phyloP scores from a whole-genome alignment of 2,797 vertebrate genomes.

The Percopsis omiscomaycus region DNA sequence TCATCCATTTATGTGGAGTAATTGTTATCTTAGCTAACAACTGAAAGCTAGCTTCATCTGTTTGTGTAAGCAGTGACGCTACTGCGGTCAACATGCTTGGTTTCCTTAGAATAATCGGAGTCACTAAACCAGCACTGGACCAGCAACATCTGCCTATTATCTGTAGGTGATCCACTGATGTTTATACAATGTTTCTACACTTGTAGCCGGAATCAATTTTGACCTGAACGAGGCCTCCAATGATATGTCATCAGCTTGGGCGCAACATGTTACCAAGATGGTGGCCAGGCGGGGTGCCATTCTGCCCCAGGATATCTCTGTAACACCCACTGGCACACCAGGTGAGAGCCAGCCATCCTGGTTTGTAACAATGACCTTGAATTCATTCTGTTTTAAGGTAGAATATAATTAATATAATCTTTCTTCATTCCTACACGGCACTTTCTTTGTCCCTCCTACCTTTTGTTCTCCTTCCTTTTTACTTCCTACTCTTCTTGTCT shows the following conservation, averaged over 20 bases:
- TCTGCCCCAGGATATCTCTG: constrained; percentile 94
- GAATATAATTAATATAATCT: too few species aligned
- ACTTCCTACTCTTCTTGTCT: neutral
- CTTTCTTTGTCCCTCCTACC: neutral
- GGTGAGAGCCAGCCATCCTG: constrained; percentile 73
- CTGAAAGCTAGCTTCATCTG: constrained; percentile 16
- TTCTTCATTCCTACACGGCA: neutral
- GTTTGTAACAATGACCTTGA: neutral
- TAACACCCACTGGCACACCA: constrained; percentile 91
- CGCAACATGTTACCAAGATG: constrained; percentile 97
- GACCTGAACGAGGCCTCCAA: constrained; percentile 93
- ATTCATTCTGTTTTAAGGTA: neutral
- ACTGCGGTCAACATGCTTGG: constrained; percentile 31
- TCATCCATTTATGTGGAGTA: constrained; percentile 4
- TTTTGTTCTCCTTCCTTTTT: neutral
- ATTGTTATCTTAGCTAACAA: constrained; percentile 34
- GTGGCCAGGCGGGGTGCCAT: constrained; percentile 96
- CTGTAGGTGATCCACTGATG: constrained; percentile 8
- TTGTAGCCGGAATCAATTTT: constrained; percentile 90
- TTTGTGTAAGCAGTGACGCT: constrained; percentile 29
- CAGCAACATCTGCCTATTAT: constrained; percentile 3
- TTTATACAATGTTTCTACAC: constrained; percentile 15
- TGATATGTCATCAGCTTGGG: constrained; percentile 95
- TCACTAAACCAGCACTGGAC: constrained; percentile 2
- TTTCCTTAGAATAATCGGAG: constrained; percentile 35